Evolutionary conservation across 2,888 invertebrate genomes (phyloP), one percentile per base, ranked within the genome.

Genomic region (Sesia bembeciformis): DNA sequence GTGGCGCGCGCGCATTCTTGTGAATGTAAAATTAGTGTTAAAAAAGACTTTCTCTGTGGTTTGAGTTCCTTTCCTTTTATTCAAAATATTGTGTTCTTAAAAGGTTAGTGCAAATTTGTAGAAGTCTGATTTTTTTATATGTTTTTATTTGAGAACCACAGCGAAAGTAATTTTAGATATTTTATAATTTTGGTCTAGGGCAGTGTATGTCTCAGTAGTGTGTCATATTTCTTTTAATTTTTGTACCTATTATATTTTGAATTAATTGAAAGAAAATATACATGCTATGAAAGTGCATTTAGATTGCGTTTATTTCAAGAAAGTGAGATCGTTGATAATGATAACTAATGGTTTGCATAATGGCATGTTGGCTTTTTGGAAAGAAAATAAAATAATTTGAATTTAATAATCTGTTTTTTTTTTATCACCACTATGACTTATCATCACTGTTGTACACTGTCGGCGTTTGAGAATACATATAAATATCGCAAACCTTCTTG

Each of bases 161-260:
- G 78, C 58, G 76, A 78, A 74, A 62, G 72, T 74, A 62, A 58
- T 66, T 60, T 61, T 59, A 63, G 59, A 68, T 67, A 64, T 67
- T 74, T 74, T 67, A 70, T 74, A 66, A 72, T 68, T 52, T 68
- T 69, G 68, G 63, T 68, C 63, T 70, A 74, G 69, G 76, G 76
- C 79, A 74, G 54, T 60, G 67, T 66, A 62, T 72, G 81, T 76
- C 78, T 64, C 68, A 70, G 62, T 84, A 81, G 84, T 83, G 87
- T 87, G 88, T 88, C 88, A 86, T 88, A 88, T 85, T 83, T 81
- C 82, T 78, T 80, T 79, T 76, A 78, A 76, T 75, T 74, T 71
- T 78, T 71, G 71, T 71, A 75, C 66, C 74, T 39, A 40, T 74
- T 79, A 81, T 71, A 72, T 68, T 71, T 70, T 73, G 66, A 61